Evolutionary conservation across 2,888 invertebrate species (phyloP).

Genomic region (Spisula solida): DNA sequence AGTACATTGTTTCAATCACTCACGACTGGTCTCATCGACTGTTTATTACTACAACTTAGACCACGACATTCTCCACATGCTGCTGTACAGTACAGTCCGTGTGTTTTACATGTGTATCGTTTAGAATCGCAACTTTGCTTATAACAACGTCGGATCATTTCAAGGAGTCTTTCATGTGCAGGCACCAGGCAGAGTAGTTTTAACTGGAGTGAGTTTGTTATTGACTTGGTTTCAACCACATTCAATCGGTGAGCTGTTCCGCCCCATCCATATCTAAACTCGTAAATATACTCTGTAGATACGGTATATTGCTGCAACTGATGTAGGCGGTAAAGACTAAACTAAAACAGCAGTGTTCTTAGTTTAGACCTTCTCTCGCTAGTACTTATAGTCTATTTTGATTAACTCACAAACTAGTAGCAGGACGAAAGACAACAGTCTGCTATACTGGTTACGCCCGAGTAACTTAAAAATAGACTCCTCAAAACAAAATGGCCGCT

Average conservation of each 20-base stretch:
- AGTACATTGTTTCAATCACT: too few species aligned
- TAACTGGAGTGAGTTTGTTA: neutral
- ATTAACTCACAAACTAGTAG: too few species aligned
- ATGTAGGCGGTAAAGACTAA: constrained; percentile 73
- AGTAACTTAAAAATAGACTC: too few species aligned
- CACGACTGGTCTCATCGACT: too few species aligned
- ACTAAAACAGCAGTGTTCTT: constrained; percentile 64
- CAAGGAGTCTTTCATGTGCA: neutral
- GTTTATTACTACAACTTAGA: constrained; percentile 11
- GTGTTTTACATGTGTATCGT: constrained; percentile 69
- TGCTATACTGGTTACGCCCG: too few species aligned
- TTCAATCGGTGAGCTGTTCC: neutral
- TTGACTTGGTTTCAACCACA: neutral
- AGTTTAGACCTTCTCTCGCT: constrained; percentile 58
- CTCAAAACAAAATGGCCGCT: too few species aligned
- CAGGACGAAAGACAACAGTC: too few species aligned
- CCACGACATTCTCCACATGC: constrained; percentile 65
- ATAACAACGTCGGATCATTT: constrained; percentile 65
- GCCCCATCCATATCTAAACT: constrained; percentile 68
- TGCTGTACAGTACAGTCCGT: constrained; percentile 52
- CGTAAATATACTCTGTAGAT: constrained; percentile 68
- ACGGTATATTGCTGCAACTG: constrained; percentile 70
- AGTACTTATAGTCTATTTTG: too few species aligned
- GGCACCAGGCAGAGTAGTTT: constrained; percentile 51
- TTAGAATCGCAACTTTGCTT: constrained; percentile 67